Evolutionary conservation across 2,888 invertebrate species (phyloP), one percentile per base, ranked within the genome.

Genomic region (Notodonta ziczac): DNA sequence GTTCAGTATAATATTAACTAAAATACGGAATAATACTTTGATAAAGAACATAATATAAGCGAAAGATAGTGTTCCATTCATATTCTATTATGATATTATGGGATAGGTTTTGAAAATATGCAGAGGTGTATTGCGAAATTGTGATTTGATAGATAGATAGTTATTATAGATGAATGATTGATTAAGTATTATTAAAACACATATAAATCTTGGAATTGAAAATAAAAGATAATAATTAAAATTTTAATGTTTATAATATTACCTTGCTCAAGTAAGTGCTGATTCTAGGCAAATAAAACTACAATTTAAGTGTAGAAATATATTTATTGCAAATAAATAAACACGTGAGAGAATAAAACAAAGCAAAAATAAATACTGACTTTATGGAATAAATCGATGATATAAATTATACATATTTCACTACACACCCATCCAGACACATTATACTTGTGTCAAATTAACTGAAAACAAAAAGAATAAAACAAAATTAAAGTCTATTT

Each of bases 341-440:
- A 44, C 57, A 52, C 13, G 10, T 42, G 40, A 55, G 13, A 52
- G 40, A 62, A 56, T 54, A 24, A 14, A 58, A 61, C 57, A 79
- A 76, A 78, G 76, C 57, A 77, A 81, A 61, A 73, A 1, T 24
- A 70, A 79, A 82, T 82, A 83, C 76, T 81, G 80, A 77, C 54
- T 66, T 65, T 62, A 75, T 61, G 72, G 73, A 83, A 81, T 77
- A 70, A 66, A 67, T 56, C 42, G 44, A 24, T 12, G 44, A 67
- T 66, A 72, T 65, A 57, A 67, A 64, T 56, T 50, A 53, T 63
- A 72, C 77, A 70, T 65, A 72, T 70, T 63, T 70, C 72, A 72
- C 83, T 91, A 91, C 91, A 92, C 92, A 93, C 91, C 92, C 84
- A 88, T 89, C 88, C 89, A 85, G 82, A 82, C 81, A 85, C 81